phyloP scores from a whole-genome alignment of 2,888 invertebrate species.

The Patella depressa region DNA sequence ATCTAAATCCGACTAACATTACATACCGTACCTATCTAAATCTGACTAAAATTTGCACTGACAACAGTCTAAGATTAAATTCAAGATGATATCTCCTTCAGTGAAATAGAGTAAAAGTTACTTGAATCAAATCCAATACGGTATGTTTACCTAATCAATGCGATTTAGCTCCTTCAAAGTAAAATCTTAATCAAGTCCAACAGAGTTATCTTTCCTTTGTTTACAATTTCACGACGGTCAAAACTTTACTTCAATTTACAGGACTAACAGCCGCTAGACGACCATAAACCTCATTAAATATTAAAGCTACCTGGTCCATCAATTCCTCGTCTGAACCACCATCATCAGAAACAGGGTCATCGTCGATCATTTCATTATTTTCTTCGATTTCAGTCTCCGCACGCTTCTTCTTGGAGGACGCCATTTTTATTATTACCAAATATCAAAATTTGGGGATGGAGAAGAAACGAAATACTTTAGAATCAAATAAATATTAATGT shows the following conservation, averaged over 20 bases:
- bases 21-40: too few relatives aligned
- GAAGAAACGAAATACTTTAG: not conserved
- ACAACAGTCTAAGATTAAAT: too few relatives aligned
- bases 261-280: too few relatives aligned
- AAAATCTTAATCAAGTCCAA: not conserved
- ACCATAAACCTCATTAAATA: too few relatives aligned
- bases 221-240: not conserved
- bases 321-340: slow-evolving; percentile 40
- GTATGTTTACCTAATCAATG: too few relatives aligned
- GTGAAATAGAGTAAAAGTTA: too few relatives aligned
- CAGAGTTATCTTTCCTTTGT: slow-evolving; percentile 5
- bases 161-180: not conserved
- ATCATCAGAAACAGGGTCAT: slow-evolving; percentile 36
- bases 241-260: too few relatives aligned
- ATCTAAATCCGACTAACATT: too few relatives aligned
- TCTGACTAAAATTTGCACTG: too few relatives aligned
- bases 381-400: slow-evolving; percentile 42
- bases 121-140: too few relatives aligned
- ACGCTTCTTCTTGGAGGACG: slow-evolving; percentile 60
- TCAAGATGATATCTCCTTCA: too few relatives aligned
- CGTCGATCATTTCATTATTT: slow-evolving; percentile 35
- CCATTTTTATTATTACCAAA: slow-evolving; percentile 42
- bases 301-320: slow-evolving; percentile 40
- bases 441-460: not conserved
- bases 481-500: too few relatives aligned